Conservation (phyloP, 2,888 invertebrate species). For the Caenorhabditis becei region DNA sequence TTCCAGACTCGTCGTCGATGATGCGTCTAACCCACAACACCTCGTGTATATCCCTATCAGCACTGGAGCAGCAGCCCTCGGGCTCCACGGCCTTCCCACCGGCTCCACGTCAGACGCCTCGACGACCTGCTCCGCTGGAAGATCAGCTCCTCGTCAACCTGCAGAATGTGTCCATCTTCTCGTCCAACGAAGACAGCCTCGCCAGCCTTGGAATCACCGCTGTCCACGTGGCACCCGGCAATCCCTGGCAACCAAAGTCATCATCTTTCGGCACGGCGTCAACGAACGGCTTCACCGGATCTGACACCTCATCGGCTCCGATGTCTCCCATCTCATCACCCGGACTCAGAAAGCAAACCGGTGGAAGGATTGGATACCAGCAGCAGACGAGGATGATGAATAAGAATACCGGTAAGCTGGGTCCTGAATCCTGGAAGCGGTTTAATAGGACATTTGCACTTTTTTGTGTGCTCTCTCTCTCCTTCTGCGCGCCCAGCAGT, state of each 20-base stretch:
- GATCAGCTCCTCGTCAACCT: conserved; percentile 33
- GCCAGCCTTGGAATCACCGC: conserved; percentile 36
- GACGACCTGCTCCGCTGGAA: conserved; percentile 22
- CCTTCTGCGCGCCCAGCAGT: not conserved
- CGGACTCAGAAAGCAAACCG: conserved; percentile 10
- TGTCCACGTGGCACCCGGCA: not conserved
- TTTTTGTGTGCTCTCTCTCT: conserved; percentile 18
- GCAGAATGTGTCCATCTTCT: conserved; percentile 41
- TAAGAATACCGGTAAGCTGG: conserved; percentile 28
- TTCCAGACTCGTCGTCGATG: conserved; percentile 50
- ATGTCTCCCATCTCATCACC: conserved; percentile 50
- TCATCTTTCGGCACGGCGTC: conserved; percentile 44
- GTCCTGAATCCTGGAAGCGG: not conserved
- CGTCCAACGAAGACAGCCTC: conserved; percentile 24
- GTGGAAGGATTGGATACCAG: conserved; percentile 18
- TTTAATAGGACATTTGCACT: conserved; percentile 53
- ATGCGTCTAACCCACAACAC: conserved; percentile 57
- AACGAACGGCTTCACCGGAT: conserved; percentile 52
- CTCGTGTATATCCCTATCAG: conserved; percentile 51
- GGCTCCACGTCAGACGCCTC: not conserved
- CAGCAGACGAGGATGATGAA: conserved; percentile 11
- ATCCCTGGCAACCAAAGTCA: conserved; percentile 49
- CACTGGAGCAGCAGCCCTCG: conserved; percentile 41
- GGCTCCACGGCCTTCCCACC: conserved; percentile 43
- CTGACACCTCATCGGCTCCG: conserved; percentile 59